phyloP scores from a whole-genome alignment of 2,888 invertebrate genomes.

The Pycnomerus fuliginosus region DNA sequence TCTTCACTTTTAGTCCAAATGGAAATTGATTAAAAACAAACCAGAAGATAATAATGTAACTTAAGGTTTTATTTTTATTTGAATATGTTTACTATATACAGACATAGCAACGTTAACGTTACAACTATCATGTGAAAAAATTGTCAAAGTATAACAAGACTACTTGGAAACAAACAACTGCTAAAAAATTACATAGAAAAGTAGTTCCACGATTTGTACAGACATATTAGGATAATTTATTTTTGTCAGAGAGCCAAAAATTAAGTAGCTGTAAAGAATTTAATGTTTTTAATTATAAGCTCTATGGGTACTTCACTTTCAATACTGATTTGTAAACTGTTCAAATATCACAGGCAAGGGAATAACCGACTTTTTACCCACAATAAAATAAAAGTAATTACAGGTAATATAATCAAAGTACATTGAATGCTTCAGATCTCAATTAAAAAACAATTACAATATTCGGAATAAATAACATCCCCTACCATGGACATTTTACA shows the following conservation, averaged over 20 bases:
- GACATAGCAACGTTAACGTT: constrained; percentile 43
- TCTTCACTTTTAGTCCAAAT: not conserved
- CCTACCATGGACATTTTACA: constrained; percentile 49
- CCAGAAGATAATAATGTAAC: constrained; percentile 35
- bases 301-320: constrained; percentile 27
- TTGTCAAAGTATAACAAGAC: constrained; percentile 29
- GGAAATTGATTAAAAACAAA: constrained; percentile 7
- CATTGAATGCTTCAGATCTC: constrained; percentile 12
- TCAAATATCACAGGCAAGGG: constrained; percentile 48
- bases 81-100: constrained; percentile 44
- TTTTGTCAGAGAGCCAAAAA: constrained; percentile 24
- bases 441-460: constrained; percentile 21
- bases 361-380: constrained; percentile 28
- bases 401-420: constrained; percentile 3
- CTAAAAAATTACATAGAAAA: constrained; percentile 33
- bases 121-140: constrained; percentile 41
- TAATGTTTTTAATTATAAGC: constrained; percentile 10
- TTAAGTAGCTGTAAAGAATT: constrained; percentile 21
- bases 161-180: constrained; percentile 25
- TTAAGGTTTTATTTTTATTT: constrained; percentile 46
- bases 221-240: constrained; percentile 22
- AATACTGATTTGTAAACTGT: constrained; percentile 46
- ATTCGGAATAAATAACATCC: constrained; percentile 39
- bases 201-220: constrained; percentile 29
- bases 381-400: constrained; percentile 7